A percentile compares a stretch with the other conserved stretches of the same genome.
Evolutionary conservation across 2,113 vertebrate genomes (phyloP).

Genomic region (Isurus oxyrinchus): DNA sequence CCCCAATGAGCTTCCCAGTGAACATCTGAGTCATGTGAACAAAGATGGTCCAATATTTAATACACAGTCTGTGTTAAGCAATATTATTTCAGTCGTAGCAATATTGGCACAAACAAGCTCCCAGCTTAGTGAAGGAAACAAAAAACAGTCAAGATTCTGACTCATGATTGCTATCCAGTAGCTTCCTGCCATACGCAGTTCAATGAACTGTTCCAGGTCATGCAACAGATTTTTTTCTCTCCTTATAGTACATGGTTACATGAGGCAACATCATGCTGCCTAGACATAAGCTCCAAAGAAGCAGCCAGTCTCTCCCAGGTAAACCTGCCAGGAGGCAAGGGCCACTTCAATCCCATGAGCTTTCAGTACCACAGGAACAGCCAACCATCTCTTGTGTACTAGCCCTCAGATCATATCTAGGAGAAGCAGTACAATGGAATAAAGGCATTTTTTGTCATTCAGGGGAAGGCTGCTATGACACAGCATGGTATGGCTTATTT

Average conservation of each 20-base stretch:
- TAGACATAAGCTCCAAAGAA: not conserved
- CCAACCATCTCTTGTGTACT: not conserved
- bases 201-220: not conserved
- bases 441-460: not conserved
- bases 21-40: not conserved
- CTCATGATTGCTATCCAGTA: not conserved
- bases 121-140: not conserved
- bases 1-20: not conserved
- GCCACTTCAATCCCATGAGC: not conserved
- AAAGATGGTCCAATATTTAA: not conserved
- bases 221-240: not conserved
- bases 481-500: not conserved
- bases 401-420: not conserved
- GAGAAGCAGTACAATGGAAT: not conserved
- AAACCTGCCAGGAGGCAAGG: not conserved
- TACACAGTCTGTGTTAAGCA: not conserved
- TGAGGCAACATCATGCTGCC: not conserved
- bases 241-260: not conserved
- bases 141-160: not conserved
- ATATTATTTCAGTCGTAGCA: not conserved
- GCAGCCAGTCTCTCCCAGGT: not conserved
- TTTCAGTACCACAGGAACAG: not conserved
- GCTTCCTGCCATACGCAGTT: not conserved
- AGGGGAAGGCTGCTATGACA: not conserved
- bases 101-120: not conserved